phyloP scores from a whole-genome alignment of 2,888 invertebrate species.

The Pammene fasciana region DNA sequence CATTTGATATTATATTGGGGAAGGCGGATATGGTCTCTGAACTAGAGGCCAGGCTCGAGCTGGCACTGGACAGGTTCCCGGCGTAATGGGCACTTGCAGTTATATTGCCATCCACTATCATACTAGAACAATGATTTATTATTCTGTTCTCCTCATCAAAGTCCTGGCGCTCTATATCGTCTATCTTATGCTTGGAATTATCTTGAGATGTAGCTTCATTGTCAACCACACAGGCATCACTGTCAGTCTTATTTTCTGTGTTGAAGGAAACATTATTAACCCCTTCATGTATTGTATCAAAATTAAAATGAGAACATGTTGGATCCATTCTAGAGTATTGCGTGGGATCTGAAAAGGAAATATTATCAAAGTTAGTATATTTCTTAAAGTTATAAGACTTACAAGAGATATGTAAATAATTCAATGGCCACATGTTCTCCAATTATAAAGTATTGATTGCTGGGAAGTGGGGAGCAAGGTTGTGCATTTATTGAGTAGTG shows the following conservation, averaged over 20 bases:
- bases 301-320: slow-evolving; percentile 70
- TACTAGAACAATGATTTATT: slow-evolving; percentile 71
- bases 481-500: too few relatives aligned
- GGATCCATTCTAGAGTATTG: slow-evolving; percentile 70
- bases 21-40: slow-evolving; percentile 74
- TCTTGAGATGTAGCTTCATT: slow-evolving; percentile 53
- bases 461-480: too few relatives aligned
- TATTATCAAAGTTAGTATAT: not conserved
- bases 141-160: slow-evolving; percentile 78
- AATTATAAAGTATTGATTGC: too few relatives aligned
- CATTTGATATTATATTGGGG: slow-evolving; percentile 61
- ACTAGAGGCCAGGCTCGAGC: slow-evolving; percentile 72
- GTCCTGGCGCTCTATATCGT: slow-evolving; percentile 75
- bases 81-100: slow-evolving; percentile 61
- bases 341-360: slow-evolving; percentile 32
- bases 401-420: too few relatives aligned
- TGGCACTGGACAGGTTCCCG: slow-evolving; percentile 67
- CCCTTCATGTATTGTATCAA: slow-evolving; percentile 67
- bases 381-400: not conserved
- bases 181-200: slow-evolving; percentile 64
- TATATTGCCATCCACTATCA: slow-evolving; percentile 70
- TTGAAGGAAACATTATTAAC: slow-evolving; percentile 58
- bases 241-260: slow-evolving; percentile 73
- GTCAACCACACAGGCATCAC: slow-evolving; percentile 55
- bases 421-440: not conserved